phyloP scores from a whole-genome alignment of 2,113 vertebrate genomes.

The Scartelaos histophorus region DNA sequence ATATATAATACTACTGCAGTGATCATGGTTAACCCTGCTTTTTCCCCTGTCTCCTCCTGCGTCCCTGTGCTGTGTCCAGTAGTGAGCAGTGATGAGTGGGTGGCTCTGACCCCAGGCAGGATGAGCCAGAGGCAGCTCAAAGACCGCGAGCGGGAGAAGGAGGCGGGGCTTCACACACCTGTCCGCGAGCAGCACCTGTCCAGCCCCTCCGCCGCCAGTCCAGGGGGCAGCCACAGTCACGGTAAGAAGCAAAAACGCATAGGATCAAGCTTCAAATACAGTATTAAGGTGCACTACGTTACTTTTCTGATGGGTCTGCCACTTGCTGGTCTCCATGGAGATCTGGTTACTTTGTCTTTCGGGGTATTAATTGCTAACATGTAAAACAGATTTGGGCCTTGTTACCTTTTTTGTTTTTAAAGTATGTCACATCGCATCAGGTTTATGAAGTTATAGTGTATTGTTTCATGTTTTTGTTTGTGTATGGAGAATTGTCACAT shows the following conservation, averaged over 20 bases:
- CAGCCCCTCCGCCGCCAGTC: slow-evolving; percentile 81
- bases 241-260: slow-evolving; percentile 73
- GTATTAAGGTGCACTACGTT: not conserved
- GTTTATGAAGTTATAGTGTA: too few relatives aligned
- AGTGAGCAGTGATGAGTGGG: slow-evolving; percentile 84
- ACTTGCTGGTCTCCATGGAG: too few relatives aligned
- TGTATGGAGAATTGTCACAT: too few relatives aligned
- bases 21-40: not conserved
- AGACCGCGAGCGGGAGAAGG: slow-evolving; percentile 70
- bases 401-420: too few relatives aligned
- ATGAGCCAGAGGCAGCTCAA: slow-evolving; percentile 92
- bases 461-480: too few relatives aligned
- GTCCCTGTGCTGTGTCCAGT: slow-evolving; percentile 35
- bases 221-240: slow-evolving; percentile 83
- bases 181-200: slow-evolving; percentile 85
- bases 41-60: not conserved
- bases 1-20: too few relatives aligned
- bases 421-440: too few relatives aligned
- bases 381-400: too few relatives aligned
- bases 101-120: slow-evolving; percentile 85
- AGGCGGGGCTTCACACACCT: slow-evolving; percentile 84
- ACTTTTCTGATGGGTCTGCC: not conserved
- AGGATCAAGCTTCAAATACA: not conserved
- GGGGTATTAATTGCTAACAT: too few relatives aligned
- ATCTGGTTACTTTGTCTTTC: too few relatives aligned